Conservation (phyloP, 1,140 invertebrate genomes). For the Oryzaephilus surinamensis region DNA sequence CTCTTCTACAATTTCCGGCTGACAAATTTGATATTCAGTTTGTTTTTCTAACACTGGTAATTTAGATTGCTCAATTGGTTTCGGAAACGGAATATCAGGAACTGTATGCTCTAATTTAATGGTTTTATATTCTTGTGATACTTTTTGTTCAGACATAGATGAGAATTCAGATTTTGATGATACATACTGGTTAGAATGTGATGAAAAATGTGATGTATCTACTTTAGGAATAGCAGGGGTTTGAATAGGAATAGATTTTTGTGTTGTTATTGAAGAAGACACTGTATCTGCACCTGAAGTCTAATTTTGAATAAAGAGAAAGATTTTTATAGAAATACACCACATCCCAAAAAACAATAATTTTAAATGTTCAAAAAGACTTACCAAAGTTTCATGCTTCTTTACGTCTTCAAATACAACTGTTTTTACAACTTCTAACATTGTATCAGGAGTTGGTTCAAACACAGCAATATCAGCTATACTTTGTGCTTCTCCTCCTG, state of each 20-base stretch:
- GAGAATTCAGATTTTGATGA: conserved; percentile 27
- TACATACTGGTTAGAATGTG: conserved; percentile 15
- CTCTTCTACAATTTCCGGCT: conserved; percentile 21
- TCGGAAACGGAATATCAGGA: conserved; percentile 23
- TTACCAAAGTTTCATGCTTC: conserved; percentile 36
- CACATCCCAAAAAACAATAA: conserved; percentile 9
- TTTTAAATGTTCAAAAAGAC: too few relatives aligned
- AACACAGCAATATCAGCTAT: conserved; percentile 66
- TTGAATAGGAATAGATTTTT: conserved; percentile 17
- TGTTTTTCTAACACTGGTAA: conserved; percentile 13
- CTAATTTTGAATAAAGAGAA: conserved; percentile 21
- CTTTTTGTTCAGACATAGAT: conserved; percentile 22
- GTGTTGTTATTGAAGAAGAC: conserved; percentile 20
- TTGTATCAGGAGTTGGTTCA: conserved; percentile 55
- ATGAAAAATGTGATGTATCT: conserved; percentile 4
- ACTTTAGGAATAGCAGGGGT: conserved; percentile 10
- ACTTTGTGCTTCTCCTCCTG: conserved; percentile 64
- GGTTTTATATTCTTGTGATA: conserved; percentile 25
- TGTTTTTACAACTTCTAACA: conserved; percentile 56
- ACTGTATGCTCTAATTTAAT: conserved; percentile 25
- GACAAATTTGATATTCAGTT: conserved; percentile 18
- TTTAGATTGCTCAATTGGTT: conserved; percentile 16
- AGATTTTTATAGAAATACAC: conserved; percentile 9
- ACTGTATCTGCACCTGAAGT: conserved; percentile 30
- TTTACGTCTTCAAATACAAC: conserved; percentile 48